phyloP scores from a whole-genome alignment of 2,888 invertebrate species.

The Andrena minutula region DNA sequence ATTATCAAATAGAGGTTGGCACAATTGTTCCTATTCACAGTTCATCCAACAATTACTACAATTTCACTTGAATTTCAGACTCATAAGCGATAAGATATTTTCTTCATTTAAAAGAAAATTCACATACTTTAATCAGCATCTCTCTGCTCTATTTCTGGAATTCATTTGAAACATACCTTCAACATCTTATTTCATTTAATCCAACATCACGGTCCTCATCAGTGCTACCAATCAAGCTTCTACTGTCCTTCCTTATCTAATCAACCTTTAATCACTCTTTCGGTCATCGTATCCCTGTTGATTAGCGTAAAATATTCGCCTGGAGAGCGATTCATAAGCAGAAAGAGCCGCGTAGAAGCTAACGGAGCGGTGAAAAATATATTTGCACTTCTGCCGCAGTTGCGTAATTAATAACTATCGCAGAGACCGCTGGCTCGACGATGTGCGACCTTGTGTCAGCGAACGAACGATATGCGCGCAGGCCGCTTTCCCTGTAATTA shows the following conservation, averaged over 20 bases:
- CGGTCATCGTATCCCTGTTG: too few relatives aligned
- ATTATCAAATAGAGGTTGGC: background rate
- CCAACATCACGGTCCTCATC: too few relatives aligned
- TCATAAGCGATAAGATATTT: background rate
- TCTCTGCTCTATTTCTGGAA: too few relatives aligned
- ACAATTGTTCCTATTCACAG: background rate
- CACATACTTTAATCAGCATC: too few relatives aligned
- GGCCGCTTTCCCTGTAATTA: conserved; percentile 54
- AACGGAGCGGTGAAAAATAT: conserved; percentile 7
- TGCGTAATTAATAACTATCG: conserved; percentile 44
- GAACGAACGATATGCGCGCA: conserved; percentile 21
- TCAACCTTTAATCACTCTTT: too few relatives aligned
- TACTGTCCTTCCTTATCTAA: too few relatives aligned
- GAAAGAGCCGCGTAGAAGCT: background rate
- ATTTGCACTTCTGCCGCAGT: conserved; percentile 34
- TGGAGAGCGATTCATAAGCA: background rate
- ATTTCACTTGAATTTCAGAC: background rate
- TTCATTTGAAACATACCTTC: too few relatives aligned
- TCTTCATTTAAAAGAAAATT: too few relatives aligned
- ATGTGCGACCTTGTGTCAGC: conserved; percentile 47
- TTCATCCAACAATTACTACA: background rate
- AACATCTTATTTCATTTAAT: too few relatives aligned
- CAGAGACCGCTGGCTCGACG: conserved; percentile 16
- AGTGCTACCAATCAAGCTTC: too few relatives aligned
- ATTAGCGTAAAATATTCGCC: background rate